These are phyloP conservation scores for Timandra comae DNA, from an alignment of 2,888 invertebrate genomes.

Conservation along the genomic window DNA sequence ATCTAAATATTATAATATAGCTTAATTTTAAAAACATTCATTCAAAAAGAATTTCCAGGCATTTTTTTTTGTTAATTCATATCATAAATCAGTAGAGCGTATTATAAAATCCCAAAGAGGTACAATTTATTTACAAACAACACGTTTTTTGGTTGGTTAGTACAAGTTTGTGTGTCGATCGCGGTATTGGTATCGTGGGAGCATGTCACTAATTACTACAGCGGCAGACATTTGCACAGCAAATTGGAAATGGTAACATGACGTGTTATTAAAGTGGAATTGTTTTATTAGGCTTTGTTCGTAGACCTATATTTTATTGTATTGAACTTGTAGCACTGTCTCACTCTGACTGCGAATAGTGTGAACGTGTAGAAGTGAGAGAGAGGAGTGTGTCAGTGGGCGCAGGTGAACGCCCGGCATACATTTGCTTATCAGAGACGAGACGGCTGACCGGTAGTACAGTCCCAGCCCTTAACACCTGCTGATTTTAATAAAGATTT, in stretches of 20 bases:
- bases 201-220: constrained; percentile 43
- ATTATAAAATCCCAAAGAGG: not conserved
- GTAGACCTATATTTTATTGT: constrained; percentile 28
- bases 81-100: not conserved
- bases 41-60: no score
- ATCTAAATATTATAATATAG: not conserved
- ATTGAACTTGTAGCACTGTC: constrained; percentile 17
- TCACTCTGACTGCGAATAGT: constrained; percentile 28
- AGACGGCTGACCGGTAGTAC: constrained; percentile 44
- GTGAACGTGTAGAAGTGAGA: constrained; percentile 42
- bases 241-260: constrained; percentile 48
- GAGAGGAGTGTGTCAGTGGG: constrained; percentile 57
- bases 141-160: constrained; percentile 2
- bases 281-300: constrained; percentile 36
- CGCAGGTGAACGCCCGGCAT: constrained; percentile 71
- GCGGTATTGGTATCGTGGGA: constrained; percentile 23
- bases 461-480: constrained; percentile 41
- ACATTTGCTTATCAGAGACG: constrained; percentile 67
- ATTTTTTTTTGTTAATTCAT: not conserved
- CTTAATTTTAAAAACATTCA: constrained; percentile 1
- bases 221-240: constrained; percentile 45
- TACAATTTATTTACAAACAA: not conserved
- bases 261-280: constrained; percentile 42
- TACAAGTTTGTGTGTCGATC: constrained; percentile 6
- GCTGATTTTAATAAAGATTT: constrained; percentile 39